Conservation (phyloP, 2,797 vertebrate genomes). For the Yasuhikotakia modesta region DNA sequence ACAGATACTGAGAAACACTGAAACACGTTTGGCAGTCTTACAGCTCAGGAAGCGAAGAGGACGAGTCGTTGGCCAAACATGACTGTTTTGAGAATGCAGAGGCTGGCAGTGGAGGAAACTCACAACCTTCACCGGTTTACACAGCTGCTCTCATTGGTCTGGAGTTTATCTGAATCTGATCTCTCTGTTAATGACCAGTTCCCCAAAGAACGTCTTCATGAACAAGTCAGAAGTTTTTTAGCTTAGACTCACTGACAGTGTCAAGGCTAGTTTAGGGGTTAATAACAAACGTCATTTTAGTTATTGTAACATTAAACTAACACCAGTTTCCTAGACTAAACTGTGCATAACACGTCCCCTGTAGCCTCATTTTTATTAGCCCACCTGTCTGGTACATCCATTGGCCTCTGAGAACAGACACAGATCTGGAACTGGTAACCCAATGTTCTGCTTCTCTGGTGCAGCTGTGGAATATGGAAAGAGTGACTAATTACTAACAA, state of each 20-base stretch:
- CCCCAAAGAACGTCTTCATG: conserved; percentile 47
- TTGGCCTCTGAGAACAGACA: neutral
- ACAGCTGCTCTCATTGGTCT: conserved; percentile 71
- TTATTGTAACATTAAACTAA: neutral
- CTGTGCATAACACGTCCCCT: neutral
- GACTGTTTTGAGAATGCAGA: conserved; percentile 30
- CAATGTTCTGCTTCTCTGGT: neutral
- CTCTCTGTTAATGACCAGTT: conserved; percentile 47
- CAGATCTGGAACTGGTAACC: neutral
- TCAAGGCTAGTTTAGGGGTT: neutral
- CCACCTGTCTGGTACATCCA: neutral
- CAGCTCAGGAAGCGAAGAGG: conserved; percentile 44
- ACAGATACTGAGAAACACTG: conserved; percentile 57
- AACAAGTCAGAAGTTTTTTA: neutral
- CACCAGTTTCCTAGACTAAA: neutral
- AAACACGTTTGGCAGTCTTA: conserved; percentile 57
- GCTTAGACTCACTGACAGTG: neutral
- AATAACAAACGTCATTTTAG: neutral
- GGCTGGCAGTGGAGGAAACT: conserved; percentile 36
- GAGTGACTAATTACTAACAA: neutral
- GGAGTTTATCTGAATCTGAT: conserved; percentile 59
- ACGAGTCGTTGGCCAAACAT: conserved; percentile 32
- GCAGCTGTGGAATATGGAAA: conserved; percentile 4
- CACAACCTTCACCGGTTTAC: conserved; percentile 60
- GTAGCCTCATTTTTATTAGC: neutral